Evolutionary conservation across 1,140 invertebrate species (phyloP), one percentile per base, ranked within the genome.

Genomic region (Papilio machaon): DNA sequence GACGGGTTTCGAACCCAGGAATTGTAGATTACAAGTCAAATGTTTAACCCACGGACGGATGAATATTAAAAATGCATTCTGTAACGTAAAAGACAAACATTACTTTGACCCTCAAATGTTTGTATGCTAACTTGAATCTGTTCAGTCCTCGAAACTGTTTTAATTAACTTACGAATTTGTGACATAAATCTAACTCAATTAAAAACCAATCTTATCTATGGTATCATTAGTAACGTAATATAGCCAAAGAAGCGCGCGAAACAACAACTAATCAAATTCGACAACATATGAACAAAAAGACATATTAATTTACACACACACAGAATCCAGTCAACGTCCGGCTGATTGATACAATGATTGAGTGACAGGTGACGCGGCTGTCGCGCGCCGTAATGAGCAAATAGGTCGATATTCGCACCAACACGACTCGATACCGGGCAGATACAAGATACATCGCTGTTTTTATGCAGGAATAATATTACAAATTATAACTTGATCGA

Each of bases 341-440:
- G 52, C 75, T 85, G 85, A 86, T 85, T 84, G 87, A 87, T 88
- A 75, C 84, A 76, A 35, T 84, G 85, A 87, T 84, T 87, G 87
- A 87, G 84, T 84, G 89, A 89, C 86, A 88, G 83, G 30, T 89
- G 89, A 87, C 87, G 80, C 76, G 83, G 75, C 85, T 82, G 80
- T 73, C 81, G 38, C 70, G n/a, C 82, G 19, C 60, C 43, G 75
- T 67, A 74, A 38, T 77, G 46, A 52, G 70, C 64, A 83, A 81
- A 79, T 81, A 81, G 82, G 82, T 81, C 54, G 49, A 79, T 70
- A 78, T 75, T 81, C 58, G 77, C 73, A 35, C 47, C 19, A 47
- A 49, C 79, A 52, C 52, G 74, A 74, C 74, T 58, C 7, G 47
- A 11, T 17, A 7, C 46, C 30, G 19, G 38, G 0, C 67, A 70